Evolutionary conservation across 2,797 vertebrate genomes (phyloP), one percentile per base, ranked within the genome.

Genomic region (Ambastaia sidthimunki): DNA sequence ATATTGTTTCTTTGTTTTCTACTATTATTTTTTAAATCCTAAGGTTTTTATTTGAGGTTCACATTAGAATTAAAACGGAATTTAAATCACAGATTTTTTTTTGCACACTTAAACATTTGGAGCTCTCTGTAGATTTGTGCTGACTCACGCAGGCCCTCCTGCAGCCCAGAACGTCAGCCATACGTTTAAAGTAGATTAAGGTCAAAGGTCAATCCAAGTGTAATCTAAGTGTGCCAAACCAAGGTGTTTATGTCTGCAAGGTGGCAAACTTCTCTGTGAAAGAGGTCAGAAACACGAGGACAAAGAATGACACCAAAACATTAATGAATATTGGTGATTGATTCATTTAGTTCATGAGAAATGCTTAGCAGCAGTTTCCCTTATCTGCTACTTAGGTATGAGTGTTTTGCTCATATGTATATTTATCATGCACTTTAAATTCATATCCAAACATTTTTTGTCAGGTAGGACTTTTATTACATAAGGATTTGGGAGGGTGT

Each of bases 141-240:
- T 23, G 77, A 69, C 57, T 82, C 44, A 79, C n/a, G 47, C 18
- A 23, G 50, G 59, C n/a, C 66, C 11, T 63, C 55, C 19, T 68
- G 65, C 41, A 67, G 59, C 25, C 50, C 34, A 13, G 23, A 70
- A 7, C 37, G 15, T 44, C 55, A 72, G 54, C 13, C 18, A 48
- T 69, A 62, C 12, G 68, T 81, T 60, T 82, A 59, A 52, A 16
- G 55, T 60, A 79, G 65, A 76, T 79, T 71, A 81, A 80, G 78
- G 75, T 62, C 72, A 73, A 57, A 23, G 54, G 34, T 48, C 57
- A 72, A 59, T 74, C 57, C 62, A 31, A 31, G 57, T 59, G 55
- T 59, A 74, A 80, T 76, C 37, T 59, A n/a, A 66, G 19, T 4
- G 16, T 59, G 62, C 70, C 37, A 66, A 78, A 18, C 59, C 15